A percentile compares a stretch with the other conserved stretches of the same genome.
These are phyloP conservation scores for Drosophila mettleri DNA, from an alignment of 2,888 invertebrate genomes.

Conservation along the genomic window DNA sequence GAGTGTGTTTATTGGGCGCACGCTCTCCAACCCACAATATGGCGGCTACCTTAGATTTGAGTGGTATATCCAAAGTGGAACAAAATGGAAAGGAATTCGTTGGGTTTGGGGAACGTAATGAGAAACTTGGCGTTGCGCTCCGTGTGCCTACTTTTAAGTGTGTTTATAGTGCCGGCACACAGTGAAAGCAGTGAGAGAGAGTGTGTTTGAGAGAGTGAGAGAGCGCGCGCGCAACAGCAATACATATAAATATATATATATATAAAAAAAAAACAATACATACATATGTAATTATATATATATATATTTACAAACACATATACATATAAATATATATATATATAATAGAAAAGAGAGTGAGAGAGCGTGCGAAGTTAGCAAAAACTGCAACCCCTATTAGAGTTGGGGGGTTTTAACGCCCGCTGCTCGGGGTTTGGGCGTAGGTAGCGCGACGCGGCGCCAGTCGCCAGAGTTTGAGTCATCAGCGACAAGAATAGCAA, in stretches of 20 bases:
- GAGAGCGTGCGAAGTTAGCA: constrained; percentile 43
- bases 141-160: constrained; percentile 67
- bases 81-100: constrained; percentile 78
- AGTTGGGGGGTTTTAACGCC: constrained; percentile 73
- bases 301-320: not conserved
- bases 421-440: constrained; percentile 43
- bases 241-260: constrained; percentile 25
- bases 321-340: constrained; percentile 9
- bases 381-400: constrained; percentile 77
- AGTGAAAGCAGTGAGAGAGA: constrained; percentile 65
- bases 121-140: constrained; percentile 64
- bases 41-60: constrained; percentile 51
- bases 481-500: constrained; percentile 56
- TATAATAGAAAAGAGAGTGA: constrained; percentile 24
- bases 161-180: constrained; percentile 72
- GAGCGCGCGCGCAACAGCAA: constrained; percentile 71
- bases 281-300: constrained; percentile 7
- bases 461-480: constrained; percentile 76
- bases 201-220: constrained; percentile 19
- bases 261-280: constrained; percentile 3
- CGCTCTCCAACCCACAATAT: constrained; percentile 63
- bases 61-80: constrained; percentile 64
- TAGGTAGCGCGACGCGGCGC: constrained; percentile 63
- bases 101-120: constrained; percentile 66
- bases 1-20: constrained; percentile 35